Conservation (phyloP, 2,113 vertebrate species). For the Holacanthus passer region DNA sequence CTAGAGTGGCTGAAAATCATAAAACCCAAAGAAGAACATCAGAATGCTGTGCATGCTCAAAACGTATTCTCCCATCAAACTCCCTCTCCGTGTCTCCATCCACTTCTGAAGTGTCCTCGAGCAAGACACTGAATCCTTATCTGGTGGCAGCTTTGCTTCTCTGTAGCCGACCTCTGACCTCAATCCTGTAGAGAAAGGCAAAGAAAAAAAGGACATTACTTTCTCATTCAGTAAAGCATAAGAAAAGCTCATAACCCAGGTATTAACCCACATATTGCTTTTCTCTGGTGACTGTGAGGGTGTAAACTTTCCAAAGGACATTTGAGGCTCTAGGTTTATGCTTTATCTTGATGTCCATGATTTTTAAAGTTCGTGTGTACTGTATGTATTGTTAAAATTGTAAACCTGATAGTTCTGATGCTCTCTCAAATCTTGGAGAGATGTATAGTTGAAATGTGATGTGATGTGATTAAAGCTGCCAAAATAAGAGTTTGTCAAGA, state of each 20-base stretch:
- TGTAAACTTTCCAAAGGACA: background rate
- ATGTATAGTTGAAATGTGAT: background rate
- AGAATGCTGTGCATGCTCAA: background rate
- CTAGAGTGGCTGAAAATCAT: background rate
- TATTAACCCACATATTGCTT: slow-evolving; percentile 31
- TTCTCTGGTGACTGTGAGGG: background rate
- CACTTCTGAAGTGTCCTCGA: slow-evolving; percentile 34
- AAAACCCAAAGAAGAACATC: background rate
- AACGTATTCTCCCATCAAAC: background rate
- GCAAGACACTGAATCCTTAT: slow-evolving; percentile 20
- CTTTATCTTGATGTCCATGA: background rate
- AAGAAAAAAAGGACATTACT: background rate
- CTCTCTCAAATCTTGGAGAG: background rate
- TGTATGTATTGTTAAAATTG: background rate
- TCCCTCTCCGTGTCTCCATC: background rate
- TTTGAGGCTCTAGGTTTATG: background rate
- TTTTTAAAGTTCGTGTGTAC: background rate
- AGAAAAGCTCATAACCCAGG: slow-evolving; percentile 11
- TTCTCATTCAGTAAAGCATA: slow-evolving; percentile 19
- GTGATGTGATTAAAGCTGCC: background rate
- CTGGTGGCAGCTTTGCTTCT: background rate
- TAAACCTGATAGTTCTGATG: background rate
- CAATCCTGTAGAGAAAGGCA: background rate
- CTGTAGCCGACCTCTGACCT: slow-evolving; percentile 20
- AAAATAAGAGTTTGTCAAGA: background rate